A percentile compares a stretch with the other conserved stretches of the same genome.
These are phyloP conservation scores for Drepana falcataria DNA, from an alignment of 2,888 invertebrate genomes.

Conservation along the genomic window DNA sequence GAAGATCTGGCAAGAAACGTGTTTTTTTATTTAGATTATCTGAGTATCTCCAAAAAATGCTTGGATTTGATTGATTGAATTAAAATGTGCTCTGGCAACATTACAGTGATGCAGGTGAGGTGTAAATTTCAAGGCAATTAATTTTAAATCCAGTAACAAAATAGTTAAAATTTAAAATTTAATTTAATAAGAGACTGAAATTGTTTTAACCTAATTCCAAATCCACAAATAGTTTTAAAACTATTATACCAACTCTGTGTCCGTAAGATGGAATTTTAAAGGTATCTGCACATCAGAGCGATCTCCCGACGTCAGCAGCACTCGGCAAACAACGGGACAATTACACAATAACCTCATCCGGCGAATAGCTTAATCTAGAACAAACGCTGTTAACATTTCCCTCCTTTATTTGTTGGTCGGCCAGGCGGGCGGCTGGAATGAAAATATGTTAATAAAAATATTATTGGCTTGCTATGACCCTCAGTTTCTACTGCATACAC, in stretches of 20 bases:
- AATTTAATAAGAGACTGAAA: not conserved
- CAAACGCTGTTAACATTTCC: conserved; percentile 46
- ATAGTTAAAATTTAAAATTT: not conserved
- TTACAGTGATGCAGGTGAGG: no score
- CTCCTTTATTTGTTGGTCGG: conserved; percentile 13
- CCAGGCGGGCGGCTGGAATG: conserved; percentile 25
- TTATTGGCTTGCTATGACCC: not conserved
- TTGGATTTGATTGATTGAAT: no score
- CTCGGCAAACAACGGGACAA: conserved; percentile 61
- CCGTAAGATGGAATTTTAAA: not conserved
- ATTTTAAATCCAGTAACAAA: no score
- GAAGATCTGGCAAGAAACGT: no score
- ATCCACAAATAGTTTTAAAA: not conserved
- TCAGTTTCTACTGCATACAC: no score
- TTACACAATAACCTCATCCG: conserved; percentile 57
- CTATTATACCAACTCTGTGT: not conserved
- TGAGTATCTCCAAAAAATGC: no score
- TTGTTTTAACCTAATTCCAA: not conserved
- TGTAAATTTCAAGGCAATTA: no score
- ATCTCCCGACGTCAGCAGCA: conserved; percentile 3
- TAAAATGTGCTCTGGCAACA: no score
- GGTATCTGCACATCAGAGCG: not conserved
- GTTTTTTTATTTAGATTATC: no score
- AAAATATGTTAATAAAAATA: not conserved
- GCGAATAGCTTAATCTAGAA: conserved; percentile 60